Conservation (phyloP, 2,113 vertebrate species). For the Takifugu bimaculatus region DNA sequence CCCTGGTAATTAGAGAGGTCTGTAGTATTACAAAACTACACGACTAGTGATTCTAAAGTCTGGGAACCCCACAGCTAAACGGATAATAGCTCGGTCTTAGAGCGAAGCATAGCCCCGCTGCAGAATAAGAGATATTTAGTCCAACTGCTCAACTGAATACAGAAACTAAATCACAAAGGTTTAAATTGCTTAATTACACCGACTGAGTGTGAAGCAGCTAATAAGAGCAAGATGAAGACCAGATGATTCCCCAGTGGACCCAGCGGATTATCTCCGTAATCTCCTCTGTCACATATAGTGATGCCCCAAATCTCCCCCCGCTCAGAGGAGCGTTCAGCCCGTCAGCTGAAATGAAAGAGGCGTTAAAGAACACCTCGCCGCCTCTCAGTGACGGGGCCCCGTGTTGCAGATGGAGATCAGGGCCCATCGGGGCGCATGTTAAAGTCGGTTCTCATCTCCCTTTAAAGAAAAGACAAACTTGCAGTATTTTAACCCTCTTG, state of each 20-base stretch:
- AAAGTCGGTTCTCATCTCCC: slow-evolving; percentile 40
- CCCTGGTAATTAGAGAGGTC: slow-evolving; percentile 61
- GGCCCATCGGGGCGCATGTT: slow-evolving; percentile 31
- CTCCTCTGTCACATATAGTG: slow-evolving; percentile 85
- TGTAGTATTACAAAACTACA: slow-evolving; percentile 71
- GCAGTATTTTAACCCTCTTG: slow-evolving; percentile 22
- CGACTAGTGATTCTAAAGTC: slow-evolving; percentile 65
- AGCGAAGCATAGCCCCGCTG: slow-evolving; percentile 65
- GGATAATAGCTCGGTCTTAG: slow-evolving; percentile 72
- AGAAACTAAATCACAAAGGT: slow-evolving; percentile 64
- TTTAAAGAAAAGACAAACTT: slow-evolving; percentile 44
- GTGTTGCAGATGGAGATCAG: slow-evolving; percentile 59
- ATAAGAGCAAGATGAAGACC: slow-evolving; percentile 85
- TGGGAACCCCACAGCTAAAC: slow-evolving; percentile 67
- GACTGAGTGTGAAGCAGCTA: slow-evolving; percentile 63
- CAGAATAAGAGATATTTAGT: slow-evolving; percentile 70
- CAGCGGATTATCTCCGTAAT: slow-evolving; percentile 83
- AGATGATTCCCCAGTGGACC: slow-evolving; percentile 67
- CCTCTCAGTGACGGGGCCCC: slow-evolving; percentile 51
- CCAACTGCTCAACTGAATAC: slow-evolving; percentile 63
- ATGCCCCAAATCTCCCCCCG: slow-evolving; percentile 75
- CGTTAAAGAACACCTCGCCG: slow-evolving; percentile 64
- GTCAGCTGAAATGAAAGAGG: slow-evolving; percentile 75
- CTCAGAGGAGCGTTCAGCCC: slow-evolving; percentile 77
- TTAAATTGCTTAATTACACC: slow-evolving; percentile 69